These are phyloP conservation scores for Acanthopagrus latus DNA, from an alignment of 2,797 vertebrate species.

Conservation along the genomic window DNA sequence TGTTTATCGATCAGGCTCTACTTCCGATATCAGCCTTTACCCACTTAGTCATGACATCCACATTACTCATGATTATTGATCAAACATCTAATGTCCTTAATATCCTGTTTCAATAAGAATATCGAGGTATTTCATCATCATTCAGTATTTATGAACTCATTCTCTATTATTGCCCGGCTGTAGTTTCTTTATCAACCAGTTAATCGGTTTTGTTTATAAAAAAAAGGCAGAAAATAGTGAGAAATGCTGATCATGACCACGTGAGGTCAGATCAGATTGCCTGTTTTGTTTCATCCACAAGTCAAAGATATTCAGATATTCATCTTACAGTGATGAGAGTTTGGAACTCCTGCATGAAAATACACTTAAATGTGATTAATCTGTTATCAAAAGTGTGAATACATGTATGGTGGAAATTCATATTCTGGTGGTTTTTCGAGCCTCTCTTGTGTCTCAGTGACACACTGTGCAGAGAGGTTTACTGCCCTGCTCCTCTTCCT, in stretches of 20 bases:
- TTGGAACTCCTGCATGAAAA: too few relatives aligned
- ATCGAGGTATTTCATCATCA: too few relatives aligned
- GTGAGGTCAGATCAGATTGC: background rate
- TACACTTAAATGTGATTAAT: background rate
- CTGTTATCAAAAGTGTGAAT: background rate
- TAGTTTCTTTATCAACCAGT: background rate
- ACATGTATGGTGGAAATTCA: background rate
- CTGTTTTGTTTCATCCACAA: background rate
- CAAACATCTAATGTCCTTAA: too few relatives aligned
- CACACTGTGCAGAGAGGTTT: background rate
- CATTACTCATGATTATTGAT: too few relatives aligned
- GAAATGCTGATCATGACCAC: background rate
- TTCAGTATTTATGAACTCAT: too few relatives aligned
- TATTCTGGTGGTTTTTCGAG: background rate
- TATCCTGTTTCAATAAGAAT: too few relatives aligned
- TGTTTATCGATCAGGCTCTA: too few relatives aligned
- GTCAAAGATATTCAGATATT: background rate
- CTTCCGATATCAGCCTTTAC: too few relatives aligned
- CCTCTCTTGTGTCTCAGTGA: background rate
- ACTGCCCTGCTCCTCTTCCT: background rate
- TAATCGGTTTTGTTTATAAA: background rate
- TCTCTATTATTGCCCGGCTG: too few relatives aligned
- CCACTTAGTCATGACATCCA: too few relatives aligned
- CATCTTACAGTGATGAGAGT: too few relatives aligned
- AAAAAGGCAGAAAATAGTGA: background rate